Evolutionary conservation across 1,140 invertebrate species (phyloP), one percentile per base, ranked within the genome.

Genomic region (Papilio dardanus): DNA sequence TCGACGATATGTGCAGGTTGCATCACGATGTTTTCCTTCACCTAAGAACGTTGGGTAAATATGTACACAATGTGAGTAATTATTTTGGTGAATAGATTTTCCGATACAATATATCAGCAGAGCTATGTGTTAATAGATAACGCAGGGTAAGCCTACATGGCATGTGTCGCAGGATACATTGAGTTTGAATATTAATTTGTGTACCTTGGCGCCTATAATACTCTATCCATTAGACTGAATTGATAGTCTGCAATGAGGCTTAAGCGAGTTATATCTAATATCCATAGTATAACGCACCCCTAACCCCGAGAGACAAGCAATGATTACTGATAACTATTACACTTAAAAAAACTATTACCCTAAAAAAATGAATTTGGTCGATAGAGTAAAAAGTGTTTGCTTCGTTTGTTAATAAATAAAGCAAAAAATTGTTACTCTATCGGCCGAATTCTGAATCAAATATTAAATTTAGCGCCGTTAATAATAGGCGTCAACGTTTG

Each of bases 131-230:
- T 71, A 71, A 71, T 50, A 71, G 69, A 71, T 71, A 71, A 71
- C 40, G 40, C 40, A 30, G 28, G 37, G 8, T 71, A 71, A 71
- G 69, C 37, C 69, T 71, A 71, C 69, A 71, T 71, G 68, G 40
- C 68, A 50, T 40, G 68, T 71, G 37, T 71, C 68, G 40, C 67
- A 42, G 67, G 37, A 42, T 69, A 35, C 67, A 35, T 35, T 28
- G 37, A 40, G 67, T 42, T 69, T 42, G 67, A 69, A 69, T 69
- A 69, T 69, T 69, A 69, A 69, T 69, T 40, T 69, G 67, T 69
- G 67, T 69, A 69, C 67, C 33, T 40, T 69, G 67, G 33, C 33
- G 37, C 35, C 21, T 16, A 35, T 69, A 40, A 40, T 69, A 42
- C 33, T 40, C 37, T 40, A 37, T 69, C 67, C 67, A 69, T 69